phyloP scores from a whole-genome alignment of 1,140 invertebrate species.

The Cardiocondyla obscurior region DNA sequence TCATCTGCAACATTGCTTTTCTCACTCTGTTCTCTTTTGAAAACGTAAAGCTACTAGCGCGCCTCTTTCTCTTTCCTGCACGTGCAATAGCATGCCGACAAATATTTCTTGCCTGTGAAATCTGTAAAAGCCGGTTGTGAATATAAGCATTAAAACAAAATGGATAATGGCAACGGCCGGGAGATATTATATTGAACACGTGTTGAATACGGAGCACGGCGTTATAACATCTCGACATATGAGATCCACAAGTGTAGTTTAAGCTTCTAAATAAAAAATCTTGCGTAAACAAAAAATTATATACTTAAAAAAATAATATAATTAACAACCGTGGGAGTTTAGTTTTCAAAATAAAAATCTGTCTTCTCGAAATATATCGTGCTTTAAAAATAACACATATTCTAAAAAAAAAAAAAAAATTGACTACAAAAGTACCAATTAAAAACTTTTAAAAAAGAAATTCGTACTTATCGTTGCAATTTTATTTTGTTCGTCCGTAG shows the following conservation, averaged over 20 bases:
- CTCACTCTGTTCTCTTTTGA: conserved; percentile 38
- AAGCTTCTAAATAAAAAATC: not conserved
- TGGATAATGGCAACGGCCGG: not conserved
- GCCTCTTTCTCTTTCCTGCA: not conserved
- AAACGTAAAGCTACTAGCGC: not conserved
- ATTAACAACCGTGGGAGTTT: not conserved
- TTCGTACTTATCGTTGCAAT: conserved; percentile 11
- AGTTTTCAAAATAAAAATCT: not conserved
- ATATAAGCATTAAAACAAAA: conserved; percentile 34
- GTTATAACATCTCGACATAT: not conserved
- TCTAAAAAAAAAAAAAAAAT: too few species aligned
- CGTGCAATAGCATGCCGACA: not conserved
- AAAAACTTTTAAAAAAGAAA: not conserved
- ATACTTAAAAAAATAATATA: too few species aligned
- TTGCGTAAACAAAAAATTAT: not conserved
- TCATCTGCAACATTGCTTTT: conserved; percentile 51
- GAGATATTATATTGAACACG: not conserved
- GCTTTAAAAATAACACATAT: not conserved
- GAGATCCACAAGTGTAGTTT: not conserved
- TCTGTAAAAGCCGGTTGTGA: conserved; percentile 17
- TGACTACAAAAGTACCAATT: not conserved
- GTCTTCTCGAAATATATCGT: not conserved
- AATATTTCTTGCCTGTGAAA: conserved; percentile 32
- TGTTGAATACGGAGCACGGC: not conserved
- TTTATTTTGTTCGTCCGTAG: not conserved